Conservation (phyloP, 2,888 invertebrate genomes). For the Eilema sororculum region DNA sequence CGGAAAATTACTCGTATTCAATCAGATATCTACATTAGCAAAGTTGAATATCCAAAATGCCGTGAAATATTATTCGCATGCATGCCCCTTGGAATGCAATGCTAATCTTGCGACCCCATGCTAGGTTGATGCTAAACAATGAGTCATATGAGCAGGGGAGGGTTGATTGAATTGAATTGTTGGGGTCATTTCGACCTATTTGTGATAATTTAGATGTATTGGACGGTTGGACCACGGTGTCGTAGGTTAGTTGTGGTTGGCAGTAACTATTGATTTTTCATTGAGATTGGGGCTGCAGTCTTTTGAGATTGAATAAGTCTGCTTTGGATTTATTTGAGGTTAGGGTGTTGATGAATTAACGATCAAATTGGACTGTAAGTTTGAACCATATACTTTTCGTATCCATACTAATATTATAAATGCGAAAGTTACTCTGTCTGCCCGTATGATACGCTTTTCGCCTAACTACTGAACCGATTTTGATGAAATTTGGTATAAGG, state of each 20-base stretch:
- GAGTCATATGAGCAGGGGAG: conserved; percentile 39
- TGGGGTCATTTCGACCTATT: conserved; percentile 53
- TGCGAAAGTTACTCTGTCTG: no score
- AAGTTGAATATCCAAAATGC: conserved; percentile 24
- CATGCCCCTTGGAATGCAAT: conserved; percentile 31
- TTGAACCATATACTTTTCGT: no score
- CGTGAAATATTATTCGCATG: conserved; percentile 20
- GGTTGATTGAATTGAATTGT: conserved; percentile 49
- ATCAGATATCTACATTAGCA: not conserved
- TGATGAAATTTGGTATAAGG: no score
- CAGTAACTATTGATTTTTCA: conserved; percentile 45
- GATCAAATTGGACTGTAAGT: no score
- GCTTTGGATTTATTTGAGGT: not conserved
- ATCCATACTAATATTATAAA: no score
- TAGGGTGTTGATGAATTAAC: not conserved
- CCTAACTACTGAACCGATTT: no score
- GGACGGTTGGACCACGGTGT: conserved; percentile 15
- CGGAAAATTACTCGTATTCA: no score
- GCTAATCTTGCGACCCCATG: conserved; percentile 38
- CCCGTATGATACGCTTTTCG: no score
- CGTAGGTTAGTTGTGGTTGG: conserved; percentile 28
- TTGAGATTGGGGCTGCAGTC: conserved; percentile 14
- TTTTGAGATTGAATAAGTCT: not conserved
- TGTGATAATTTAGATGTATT: conserved; percentile 52
- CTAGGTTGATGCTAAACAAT: conserved; percentile 40